Conservation (phyloP, 1,140 invertebrate species). For the Microvelia longipes region DNA sequence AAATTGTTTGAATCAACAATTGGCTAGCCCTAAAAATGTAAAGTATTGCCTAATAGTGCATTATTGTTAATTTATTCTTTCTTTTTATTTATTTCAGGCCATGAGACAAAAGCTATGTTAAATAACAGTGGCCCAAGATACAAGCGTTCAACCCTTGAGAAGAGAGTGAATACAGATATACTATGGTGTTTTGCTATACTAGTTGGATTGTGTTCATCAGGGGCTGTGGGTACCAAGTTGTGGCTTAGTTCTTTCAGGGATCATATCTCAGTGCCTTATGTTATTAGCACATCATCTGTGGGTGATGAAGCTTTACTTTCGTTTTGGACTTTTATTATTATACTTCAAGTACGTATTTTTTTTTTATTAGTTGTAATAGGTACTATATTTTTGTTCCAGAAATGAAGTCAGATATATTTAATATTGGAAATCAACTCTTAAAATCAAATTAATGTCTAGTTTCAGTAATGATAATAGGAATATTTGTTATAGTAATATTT, state of each 20-base stretch:
- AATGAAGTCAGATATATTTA: no score
- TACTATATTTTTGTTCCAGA: no score
- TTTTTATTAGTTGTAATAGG: no score
- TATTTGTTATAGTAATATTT: no score
- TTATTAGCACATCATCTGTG: conserved; percentile 31
- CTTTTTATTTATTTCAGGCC: conserved; percentile 53
- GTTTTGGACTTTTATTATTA: conserved; percentile 91
- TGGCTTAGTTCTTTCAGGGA: conserved; percentile 51
- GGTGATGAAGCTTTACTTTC: conserved; percentile 65
- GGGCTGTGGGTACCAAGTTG: conserved; percentile 73
- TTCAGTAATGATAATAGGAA: background rate
- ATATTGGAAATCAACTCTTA: no score
- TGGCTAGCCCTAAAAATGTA: no score
- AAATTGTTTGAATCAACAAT: no score
- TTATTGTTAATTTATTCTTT: no score
- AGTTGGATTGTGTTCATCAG: conserved; percentile 74
- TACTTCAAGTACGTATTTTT: conserved; percentile 55
- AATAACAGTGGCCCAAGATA: conserved; percentile 92
- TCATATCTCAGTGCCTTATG: conserved; percentile 41
- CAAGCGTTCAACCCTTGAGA: conserved; percentile 82
- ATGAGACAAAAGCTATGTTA: conserved; percentile 95
- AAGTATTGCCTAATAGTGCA: no score
- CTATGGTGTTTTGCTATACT: conserved; percentile 92
- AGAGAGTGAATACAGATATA: conserved; percentile 88
- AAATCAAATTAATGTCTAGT: no score